phyloP scores from a whole-genome alignment of 2,797 vertebrate genomes.

The Melanotaenia maccullochi region DNA sequence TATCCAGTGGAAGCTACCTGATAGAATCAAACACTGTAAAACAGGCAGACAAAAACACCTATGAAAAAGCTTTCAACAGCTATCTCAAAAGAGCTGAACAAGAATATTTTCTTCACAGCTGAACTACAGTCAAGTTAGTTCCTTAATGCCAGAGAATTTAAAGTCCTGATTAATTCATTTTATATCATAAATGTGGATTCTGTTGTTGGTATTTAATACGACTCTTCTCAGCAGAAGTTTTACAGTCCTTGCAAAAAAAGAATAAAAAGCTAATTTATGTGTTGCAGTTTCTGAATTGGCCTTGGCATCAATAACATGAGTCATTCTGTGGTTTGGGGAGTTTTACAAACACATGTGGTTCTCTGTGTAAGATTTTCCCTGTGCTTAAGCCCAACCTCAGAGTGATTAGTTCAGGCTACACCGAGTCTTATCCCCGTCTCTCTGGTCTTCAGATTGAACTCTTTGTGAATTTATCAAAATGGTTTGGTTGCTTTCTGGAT shows the following conservation, averaged over 20 bases:
- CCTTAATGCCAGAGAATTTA: conserved; percentile 4
- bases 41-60: conserved; percentile 26
- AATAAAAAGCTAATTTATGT: neutral
- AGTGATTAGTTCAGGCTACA: conserved; percentile 6
- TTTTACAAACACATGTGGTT: conserved; percentile 62
- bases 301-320: conserved; percentile 49
- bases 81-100: conserved; percentile 34
- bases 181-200: conserved; percentile 39
- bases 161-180: conserved; percentile 1
- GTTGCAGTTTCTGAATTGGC: conserved; percentile 18
- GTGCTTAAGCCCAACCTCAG: conserved; percentile 36
- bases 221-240: conserved; percentile 6
- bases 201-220: conserved; percentile 8
- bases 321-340: conserved; percentile 51
- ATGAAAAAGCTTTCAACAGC: conserved; percentile 18
- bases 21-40: conserved; percentile 55
- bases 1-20: conserved; percentile 64
- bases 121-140: conserved; percentile 17
- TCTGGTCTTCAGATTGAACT: neutral
- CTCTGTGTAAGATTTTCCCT: conserved; percentile 65
- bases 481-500: conserved; percentile 10
- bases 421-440: conserved; percentile 10
- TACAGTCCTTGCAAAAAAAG: conserved; percentile 7
- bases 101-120: conserved; percentile 27
- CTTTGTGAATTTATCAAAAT: conserved; percentile 44